phyloP scores from a whole-genome alignment of 1,140 invertebrate genomes.

The Eupristina koningsbergeri region DNA sequence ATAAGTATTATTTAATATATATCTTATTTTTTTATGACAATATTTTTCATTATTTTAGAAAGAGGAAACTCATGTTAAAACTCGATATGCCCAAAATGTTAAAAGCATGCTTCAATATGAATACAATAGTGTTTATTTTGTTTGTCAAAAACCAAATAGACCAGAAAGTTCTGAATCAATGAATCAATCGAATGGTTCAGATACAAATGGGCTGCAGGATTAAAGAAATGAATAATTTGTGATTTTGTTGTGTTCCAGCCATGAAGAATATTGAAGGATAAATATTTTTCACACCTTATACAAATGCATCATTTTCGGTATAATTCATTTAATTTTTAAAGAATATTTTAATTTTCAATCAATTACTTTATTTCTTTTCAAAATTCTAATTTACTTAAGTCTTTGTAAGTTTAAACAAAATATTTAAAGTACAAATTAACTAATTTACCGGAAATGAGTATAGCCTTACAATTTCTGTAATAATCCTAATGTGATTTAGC shows the following conservation, averaged over 20 bases:
- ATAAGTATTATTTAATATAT: background rate
- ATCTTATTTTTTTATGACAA: background rate
- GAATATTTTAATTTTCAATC: conserved; percentile 22
- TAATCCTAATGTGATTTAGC: conserved; percentile 56
- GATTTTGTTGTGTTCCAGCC: conserved; percentile 49
- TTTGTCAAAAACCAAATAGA: conserved; percentile 82
- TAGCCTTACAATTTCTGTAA: conserved; percentile 49
- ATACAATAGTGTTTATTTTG: conserved; percentile 92
- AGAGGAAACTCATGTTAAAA: conserved; percentile 83
- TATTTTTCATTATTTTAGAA: conserved; percentile 75
- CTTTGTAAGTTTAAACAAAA: background rate
- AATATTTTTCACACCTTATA: conserved; percentile 22
- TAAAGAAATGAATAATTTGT: conserved; percentile 60
- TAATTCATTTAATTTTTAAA: conserved; percentile 5
- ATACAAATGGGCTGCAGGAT: conserved; percentile 62
- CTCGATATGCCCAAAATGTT: conserved; percentile 93
- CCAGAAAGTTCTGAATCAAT: conserved; percentile 45
- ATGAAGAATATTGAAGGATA: conserved; percentile 51
- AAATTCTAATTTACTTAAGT: conserved; percentile 10
- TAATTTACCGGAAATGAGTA: conserved; percentile 30
- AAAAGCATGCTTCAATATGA: conserved; percentile 94
- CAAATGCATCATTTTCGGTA: conserved; percentile 36
- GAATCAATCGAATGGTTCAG: conserved; percentile 61
- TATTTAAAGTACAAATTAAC: conserved; percentile 40
- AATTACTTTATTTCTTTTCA: conserved; percentile 33